Base-by-base conservation (phyloP, 2,888 invertebrate species). In the Erpobdella octoculata region DNA sequence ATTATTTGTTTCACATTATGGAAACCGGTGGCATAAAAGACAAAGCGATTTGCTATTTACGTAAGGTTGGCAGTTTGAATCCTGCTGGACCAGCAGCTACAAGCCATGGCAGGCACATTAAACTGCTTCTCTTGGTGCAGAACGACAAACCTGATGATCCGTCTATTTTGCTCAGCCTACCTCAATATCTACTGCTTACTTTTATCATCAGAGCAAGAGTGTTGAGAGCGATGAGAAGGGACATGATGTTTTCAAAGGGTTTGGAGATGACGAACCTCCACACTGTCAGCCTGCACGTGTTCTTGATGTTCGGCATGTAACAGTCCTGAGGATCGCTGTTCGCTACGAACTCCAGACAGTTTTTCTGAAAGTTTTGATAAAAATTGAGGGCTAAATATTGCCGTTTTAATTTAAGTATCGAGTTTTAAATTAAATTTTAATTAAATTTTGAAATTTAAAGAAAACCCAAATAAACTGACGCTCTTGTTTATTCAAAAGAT, bases 151-250 rank as follows among this genome's bases (percentile, higher is more conserved):
- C n/a, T n/a, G n/a, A n/a, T n/a, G n/a, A n/a, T n/a, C n/a, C n/a
- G n/a, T n/a, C n/a, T n/a, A n/a, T n/a, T n/a, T n/a, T n/a, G n/a
- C n/a, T n/a, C n/a, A n/a, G n/a, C 28, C 53, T 8, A 25, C 12
- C 8, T n/a, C 53, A 15, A 5, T 15, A 12, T 1, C 1, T 5
- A 6, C 48, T n/a, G 21, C 25, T 35, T 33, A 72, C 72, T 59
- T 72, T 72, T 70, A 72, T 70, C 72, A 72, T 72, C n/a, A 72
- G 38, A 8, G 68, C 37, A 38, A 72, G 53, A 31, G 72, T 72
- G 48, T 70, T 72, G 25, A 72, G 33, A 6, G 46, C 31, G 37
- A 72, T 70, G 15, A 72, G 41, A 15, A 53, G 12, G 21, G 35
- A 62, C 65, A 70, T 72, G 58, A 65, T 9, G 41, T 65, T 65